Evolutionary conservation across 2,888 invertebrate genomes (phyloP), one percentile per base, ranked within the genome.

Genomic region (Heliconius aoede): DNA sequence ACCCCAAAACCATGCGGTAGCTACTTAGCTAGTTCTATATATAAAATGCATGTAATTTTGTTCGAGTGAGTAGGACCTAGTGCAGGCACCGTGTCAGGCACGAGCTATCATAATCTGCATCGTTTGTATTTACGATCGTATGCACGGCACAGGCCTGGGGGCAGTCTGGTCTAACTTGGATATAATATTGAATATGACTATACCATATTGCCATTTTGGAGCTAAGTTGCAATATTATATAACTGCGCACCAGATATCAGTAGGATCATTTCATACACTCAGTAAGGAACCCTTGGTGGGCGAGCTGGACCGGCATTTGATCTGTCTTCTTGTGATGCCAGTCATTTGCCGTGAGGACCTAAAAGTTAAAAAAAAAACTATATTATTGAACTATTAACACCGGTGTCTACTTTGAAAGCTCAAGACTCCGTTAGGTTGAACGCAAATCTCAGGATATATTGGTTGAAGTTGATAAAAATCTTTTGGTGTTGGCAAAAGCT

Each of bases 81-180:
- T 76, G 76, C 73, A 73, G 76, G 76, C 68, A 68, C 11, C 62
- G 18, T 30, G 69, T 58, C 69, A 40, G 28, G 28, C 68, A 40
- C 58, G 55, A 32, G 64, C 68, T 76, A 76, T 76, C 76, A 68
- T 73, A 76, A 36, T 68, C 67, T 46, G 28, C 28, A 76, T 76
- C 76, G 24, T 61, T 55, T 69, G 24, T 76, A 32, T 73, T 76
- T 76, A 76, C 73, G 72, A 76, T 40, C 72, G 76, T 73, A 74
- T 65, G 60, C 28, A 30, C 13, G 21, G 60, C 28, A 30, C 13
- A 26, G 21, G 46, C 73, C 24, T 64, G 62, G 62, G 46, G 36
- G 32, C 46, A 30, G n/a, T 9, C 24, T 9, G 46, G 18, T n/a
- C 51, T 24, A n/a, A 32, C 24, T 24, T 40, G 24, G 24, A 65